Conservation (phyloP, 2,113 vertebrate species). For the Castor canadensis region DNA sequence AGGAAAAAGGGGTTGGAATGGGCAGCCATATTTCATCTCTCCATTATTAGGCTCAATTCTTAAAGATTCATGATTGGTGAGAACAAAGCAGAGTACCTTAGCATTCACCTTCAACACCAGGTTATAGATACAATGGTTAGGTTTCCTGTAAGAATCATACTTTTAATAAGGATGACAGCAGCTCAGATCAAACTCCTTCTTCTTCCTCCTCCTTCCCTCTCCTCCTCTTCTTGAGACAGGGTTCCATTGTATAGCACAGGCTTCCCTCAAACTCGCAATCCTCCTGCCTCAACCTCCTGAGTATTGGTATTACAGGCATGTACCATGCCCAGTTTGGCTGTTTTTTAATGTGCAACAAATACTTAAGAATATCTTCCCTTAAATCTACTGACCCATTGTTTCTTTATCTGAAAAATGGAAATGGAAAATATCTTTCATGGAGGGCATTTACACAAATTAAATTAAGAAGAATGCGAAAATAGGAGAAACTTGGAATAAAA, state of each 20-base stretch:
- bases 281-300: no score
- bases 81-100: not conserved
- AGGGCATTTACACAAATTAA: not conserved
- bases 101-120: not conserved
- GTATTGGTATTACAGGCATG: no score
- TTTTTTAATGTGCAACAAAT: not conserved
- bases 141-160: not conserved
- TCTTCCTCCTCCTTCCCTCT: not conserved
- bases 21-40: not conserved
- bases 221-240: no score
- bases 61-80: not conserved
- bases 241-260: no score
- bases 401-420: constrained; percentile 19
- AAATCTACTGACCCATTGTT: not conserved
- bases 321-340: no score
- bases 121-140: not conserved
- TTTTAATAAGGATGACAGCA: not conserved
- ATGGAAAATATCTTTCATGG: not conserved
- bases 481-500: not conserved
- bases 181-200: not conserved
- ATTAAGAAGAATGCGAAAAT: not conserved
- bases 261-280: no score
- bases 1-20: not conserved
- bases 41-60: not conserved
- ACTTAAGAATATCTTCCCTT: not conserved